phyloP scores from a whole-genome alignment of 2,113 vertebrate species.

The Protobothrops flavoviridis region DNA sequence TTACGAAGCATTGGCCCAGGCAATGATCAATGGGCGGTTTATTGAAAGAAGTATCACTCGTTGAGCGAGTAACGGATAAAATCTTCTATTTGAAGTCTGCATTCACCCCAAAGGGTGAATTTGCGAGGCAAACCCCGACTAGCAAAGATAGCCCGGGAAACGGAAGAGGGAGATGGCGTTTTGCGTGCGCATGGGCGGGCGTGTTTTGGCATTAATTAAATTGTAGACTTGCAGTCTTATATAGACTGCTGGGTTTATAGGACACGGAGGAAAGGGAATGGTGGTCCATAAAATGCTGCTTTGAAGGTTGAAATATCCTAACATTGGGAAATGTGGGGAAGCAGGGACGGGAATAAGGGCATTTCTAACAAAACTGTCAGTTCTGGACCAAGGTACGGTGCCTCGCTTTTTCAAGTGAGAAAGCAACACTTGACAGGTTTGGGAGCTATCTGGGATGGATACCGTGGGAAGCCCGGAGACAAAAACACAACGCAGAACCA shows the following conservation, averaged over 20 bases:
- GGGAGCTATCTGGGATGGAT: no score
- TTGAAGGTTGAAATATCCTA: no score
- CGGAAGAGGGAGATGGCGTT: not conserved
- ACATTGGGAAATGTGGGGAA: not conserved
- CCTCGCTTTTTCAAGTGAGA: not conserved
- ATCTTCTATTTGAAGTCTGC: constrained; percentile 13
- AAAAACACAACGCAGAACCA: no score
- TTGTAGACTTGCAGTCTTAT: not conserved
- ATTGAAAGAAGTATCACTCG: constrained; percentile 31
- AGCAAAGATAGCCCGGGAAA: constrained; percentile 15
- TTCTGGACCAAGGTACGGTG: no score
- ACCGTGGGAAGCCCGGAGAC: no score
- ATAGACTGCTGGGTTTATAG: constrained; percentile 15
- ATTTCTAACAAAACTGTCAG: not conserved
- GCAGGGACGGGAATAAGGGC: no score
- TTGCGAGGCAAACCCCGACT: constrained; percentile 15
- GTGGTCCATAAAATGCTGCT: not conserved
- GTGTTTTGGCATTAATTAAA: constrained; percentile 41
- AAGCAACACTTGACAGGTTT: no score
- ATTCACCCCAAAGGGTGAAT: constrained; percentile 28
- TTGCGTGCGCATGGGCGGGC: not conserved
- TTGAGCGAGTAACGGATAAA: not conserved
- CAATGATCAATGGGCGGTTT: constrained; percentile 29
- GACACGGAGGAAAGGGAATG: not conserved
- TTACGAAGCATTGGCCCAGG: constrained; percentile 34